phyloP scores from a whole-genome alignment of 2,797 vertebrate genomes.

The Myotis findleyi region DNA sequence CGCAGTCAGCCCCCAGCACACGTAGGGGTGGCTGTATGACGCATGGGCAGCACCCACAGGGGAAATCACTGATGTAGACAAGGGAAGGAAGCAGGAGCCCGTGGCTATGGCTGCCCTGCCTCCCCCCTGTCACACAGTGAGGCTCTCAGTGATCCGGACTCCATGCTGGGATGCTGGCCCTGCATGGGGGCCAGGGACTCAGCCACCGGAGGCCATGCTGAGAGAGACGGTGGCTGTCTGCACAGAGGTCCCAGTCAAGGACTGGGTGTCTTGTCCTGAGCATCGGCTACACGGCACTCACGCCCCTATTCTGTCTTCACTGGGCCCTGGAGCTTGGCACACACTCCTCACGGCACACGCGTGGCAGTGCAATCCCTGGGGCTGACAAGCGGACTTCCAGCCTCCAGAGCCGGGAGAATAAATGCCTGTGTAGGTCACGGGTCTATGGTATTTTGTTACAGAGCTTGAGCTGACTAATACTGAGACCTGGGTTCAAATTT shows the following conservation, averaged over 20 bases:
- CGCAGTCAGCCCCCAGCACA: neutral
- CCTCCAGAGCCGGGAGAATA: neutral
- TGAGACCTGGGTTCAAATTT: neutral
- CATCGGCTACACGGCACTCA: neutral
- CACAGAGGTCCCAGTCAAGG: neutral
- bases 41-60: neutral
- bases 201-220: neutral
- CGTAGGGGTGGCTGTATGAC: neutral
- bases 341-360: neutral
- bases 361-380: neutral
- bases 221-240: neutral
- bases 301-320: neutral
- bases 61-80: neutral
- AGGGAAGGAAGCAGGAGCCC: too few species aligned
- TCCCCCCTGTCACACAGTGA: neutral
- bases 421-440: neutral
- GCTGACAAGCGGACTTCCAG: neutral
- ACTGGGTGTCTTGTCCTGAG: neutral
- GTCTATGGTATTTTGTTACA: neutral
- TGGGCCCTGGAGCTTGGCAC: neutral
- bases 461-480: neutral
- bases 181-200: neutral
- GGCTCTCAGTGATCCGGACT: neutral
- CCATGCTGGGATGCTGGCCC: neutral
- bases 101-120: rapidly evolving